These are phyloP conservation scores for Procambarus virginalis DNA, from an alignment of 1,140 invertebrate species.

Conservation along the genomic window DNA sequence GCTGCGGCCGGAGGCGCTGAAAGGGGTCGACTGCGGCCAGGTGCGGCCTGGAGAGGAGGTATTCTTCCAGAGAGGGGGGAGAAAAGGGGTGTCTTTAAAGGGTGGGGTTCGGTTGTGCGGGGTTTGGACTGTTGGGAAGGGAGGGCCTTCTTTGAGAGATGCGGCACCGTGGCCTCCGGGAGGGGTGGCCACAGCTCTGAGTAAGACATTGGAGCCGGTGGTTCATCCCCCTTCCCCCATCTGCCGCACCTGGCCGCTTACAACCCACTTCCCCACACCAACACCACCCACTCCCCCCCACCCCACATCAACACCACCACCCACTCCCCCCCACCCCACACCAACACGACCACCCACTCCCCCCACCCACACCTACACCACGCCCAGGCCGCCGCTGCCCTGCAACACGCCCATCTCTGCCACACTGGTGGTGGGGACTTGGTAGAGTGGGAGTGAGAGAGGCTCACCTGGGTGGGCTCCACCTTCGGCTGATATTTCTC, in stretches of 20 bases:
- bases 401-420: no score
- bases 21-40: not conserved
- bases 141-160: not conserved
- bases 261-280: no score
- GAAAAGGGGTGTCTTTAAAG: not conserved
- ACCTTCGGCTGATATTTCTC: no score
- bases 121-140: not conserved
- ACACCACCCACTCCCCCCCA: no score
- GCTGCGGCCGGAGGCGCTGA: not conserved
- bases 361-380: not conserved
- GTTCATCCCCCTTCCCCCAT: not conserved
- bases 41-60: not conserved
- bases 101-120: not conserved
- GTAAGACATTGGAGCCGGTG: constrained; percentile 20
- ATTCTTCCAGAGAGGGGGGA: no score
- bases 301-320: no score
- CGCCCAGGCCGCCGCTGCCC: not conserved
- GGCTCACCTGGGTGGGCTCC: no score
- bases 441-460: no score
- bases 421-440: no score
- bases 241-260: constrained; percentile 5
- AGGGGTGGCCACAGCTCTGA: not conserved
- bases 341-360: no score
- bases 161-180: not conserved
- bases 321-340: no score